Percentiles rank a stretch among this genome's conserved stretches.
Conservation (phyloP, 2,797 vertebrate species). For the Eulemur coronatus region DNA sequence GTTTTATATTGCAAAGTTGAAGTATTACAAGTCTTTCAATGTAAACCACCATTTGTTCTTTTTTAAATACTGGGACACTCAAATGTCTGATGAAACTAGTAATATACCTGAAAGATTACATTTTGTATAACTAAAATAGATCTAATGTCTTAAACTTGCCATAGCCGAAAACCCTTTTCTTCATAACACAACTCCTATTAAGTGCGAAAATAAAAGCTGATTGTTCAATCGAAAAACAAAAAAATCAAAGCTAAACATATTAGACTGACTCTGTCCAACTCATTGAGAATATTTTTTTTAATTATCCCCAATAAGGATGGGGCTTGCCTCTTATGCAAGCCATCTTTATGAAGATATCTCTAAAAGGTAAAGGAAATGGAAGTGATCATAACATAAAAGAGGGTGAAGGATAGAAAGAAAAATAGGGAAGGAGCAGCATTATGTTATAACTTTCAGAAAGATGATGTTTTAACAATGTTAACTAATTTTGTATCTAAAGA, state of each 20-base stretch:
- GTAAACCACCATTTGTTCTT: constrained; percentile 23
- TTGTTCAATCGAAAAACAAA: not conserved
- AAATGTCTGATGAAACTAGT: constrained; percentile 22
- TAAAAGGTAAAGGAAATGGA: not conserved
- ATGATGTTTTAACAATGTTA: not conserved
- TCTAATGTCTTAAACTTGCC: not conserved
- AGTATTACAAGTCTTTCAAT: constrained; percentile 42
- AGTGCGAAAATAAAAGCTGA: not conserved
- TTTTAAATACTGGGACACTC: not conserved
- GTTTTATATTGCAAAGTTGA: constrained; percentile 56
- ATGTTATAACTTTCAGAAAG: not conserved
- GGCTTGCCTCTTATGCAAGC: not conserved
- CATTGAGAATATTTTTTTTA: not conserved
- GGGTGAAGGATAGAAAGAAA: not conserved
- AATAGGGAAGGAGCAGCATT: not conserved
- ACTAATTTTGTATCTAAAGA: not conserved
- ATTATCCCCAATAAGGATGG: not conserved
- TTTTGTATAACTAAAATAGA: constrained; percentile 15
- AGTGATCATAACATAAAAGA: not conserved
- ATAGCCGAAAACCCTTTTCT: not conserved
- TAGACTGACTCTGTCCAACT: not conserved
- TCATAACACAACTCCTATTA: not conserved
- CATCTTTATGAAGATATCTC: not conserved
- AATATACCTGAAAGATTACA: not conserved
- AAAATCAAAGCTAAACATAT: not conserved